phyloP scores from a whole-genome alignment of 2,113 vertebrate species.

The Erythrocercus mccallii region DNA sequence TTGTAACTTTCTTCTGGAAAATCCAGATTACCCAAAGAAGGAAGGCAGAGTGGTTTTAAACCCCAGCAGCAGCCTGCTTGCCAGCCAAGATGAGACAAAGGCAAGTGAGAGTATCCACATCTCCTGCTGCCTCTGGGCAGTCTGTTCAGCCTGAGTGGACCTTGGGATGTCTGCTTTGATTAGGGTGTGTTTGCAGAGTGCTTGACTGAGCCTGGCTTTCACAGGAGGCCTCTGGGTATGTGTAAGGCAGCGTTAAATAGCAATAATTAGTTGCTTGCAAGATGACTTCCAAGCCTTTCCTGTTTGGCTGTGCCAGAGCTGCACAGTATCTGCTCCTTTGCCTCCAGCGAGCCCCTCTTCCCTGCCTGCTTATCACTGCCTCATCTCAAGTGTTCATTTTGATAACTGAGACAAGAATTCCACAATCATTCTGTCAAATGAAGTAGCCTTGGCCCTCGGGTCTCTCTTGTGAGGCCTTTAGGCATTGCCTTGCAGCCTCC shows the following conservation, averaged over 20 bases:
- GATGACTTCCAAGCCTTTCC: neutral
- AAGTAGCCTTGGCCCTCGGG: neutral
- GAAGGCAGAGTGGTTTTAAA: conserved; percentile 79
- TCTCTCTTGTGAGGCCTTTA: neutral
- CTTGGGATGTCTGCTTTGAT: neutral
- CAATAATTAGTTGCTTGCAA: neutral
- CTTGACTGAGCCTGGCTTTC: neutral
- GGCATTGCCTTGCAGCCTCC: neutral
- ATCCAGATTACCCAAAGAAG: conserved; percentile 89
- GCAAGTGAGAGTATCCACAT: conserved; percentile 54
- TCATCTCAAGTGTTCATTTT: neutral
- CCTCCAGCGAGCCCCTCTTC: neutral
- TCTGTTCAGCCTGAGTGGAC: neutral
- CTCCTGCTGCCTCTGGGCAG: neutral
- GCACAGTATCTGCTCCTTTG: neutral
- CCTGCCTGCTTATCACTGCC: neutral
- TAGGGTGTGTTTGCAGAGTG: neutral
- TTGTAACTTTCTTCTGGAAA: conserved; percentile 96
- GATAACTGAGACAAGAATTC: neutral
- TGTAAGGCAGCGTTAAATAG: neutral
- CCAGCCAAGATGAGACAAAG: conserved; percentile 84
- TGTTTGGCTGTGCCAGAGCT: neutral
- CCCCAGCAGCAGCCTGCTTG: conserved; percentile 88
- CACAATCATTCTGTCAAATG: neutral
- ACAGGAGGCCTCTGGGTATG: neutral